Evolutionary conservation across 35 echinoderm and acorn worm species (phyloP).

Genomic region (Ophiothrix spiculata): DNA sequence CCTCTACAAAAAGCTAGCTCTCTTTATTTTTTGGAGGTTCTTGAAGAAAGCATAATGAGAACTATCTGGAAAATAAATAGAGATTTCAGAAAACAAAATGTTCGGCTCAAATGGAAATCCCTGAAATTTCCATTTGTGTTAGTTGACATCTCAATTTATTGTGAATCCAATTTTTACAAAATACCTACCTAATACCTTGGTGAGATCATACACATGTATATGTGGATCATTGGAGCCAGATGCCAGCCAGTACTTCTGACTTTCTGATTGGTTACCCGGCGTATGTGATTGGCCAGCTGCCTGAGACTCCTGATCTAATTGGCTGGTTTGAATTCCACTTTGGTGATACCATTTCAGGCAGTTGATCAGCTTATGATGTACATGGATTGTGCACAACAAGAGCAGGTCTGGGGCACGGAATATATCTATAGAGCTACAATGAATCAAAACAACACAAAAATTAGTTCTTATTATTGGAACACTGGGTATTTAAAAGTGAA

Average conservation of each 20-base stretch:
- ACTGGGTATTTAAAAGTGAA: no score
- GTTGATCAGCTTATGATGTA: conserved; percentile 95
- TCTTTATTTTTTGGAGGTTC: no score
- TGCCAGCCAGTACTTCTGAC: conserved; percentile 66
- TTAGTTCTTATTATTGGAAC: no score
- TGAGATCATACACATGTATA: conserved; percentile 77
- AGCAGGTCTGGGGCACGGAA: conserved; percentile 65
- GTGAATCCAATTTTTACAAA: not conserved
- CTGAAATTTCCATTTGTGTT: no score
- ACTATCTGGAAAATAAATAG: no score
- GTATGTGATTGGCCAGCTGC: conserved; percentile 26
- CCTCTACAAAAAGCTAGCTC: not conserved
- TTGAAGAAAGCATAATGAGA: no score
- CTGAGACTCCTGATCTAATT: conserved; percentile 22
- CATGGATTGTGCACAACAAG: conserved; percentile 73
- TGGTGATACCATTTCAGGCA: conserved; percentile 88
- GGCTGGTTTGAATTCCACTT: not conserved
- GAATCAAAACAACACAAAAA: no score
- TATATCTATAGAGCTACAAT: conserved; percentile 84
- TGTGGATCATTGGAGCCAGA: conserved; percentile 85
- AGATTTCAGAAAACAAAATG: no score
- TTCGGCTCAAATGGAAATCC: no score
- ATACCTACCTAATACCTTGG: conserved; percentile 57
- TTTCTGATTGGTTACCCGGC: conserved; percentile 22
- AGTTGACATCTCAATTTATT: no score